Base-by-base conservation (phyloP, 2,113 vertebrate species). In the Microcebus ravelobensis region DNA sequence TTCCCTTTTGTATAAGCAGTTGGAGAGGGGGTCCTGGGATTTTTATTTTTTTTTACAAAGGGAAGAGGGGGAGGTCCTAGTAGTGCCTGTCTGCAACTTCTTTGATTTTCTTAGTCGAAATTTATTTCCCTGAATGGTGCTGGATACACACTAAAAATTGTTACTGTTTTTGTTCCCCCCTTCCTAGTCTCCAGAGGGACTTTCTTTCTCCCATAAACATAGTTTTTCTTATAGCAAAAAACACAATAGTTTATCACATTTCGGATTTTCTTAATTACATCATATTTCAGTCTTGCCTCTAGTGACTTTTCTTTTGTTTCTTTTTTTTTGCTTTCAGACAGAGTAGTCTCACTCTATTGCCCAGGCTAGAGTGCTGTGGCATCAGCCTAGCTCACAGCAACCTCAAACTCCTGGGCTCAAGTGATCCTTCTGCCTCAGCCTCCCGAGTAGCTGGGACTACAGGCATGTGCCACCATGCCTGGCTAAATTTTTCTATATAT, bases 231-330 rank as follows among this genome's bases (percentile, higher is more conserved):
- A 76, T 87, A 82, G 70, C 45, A 77, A 79, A 67, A 31, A 91
- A 77, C n/a, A 85, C 39, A 96, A 89, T 52, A 5, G 11, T 95
- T 96, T 87, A 94, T 90, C 94, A 70, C 57, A 96, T 76, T 96
- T 90, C 74, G 52, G 29, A 39, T 96, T 92, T 97, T 95, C 86
- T 87, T 94, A 93, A 96, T 95, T 91, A 65, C 50, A 39, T n/a
- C 55, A 63, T 23, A 81, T 89, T 76, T 70, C 77, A 77, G 57
- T 57, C 42, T 82, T 91, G 89, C 67, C 96, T 91, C 81, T 73
- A 67, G 73, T 82, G 55, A 1, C 73, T 93, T 91, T 86, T 73
- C 87, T 45, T 45, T 42, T 42, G 4, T 42, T 42, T 42, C 42
- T 45, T 45, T 8, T 45, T 45, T 45, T 8, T 45, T 45, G 1